phyloP scores from a whole-genome alignment of 1,140 invertebrate species.

The Drosophila jambulina region DNA sequence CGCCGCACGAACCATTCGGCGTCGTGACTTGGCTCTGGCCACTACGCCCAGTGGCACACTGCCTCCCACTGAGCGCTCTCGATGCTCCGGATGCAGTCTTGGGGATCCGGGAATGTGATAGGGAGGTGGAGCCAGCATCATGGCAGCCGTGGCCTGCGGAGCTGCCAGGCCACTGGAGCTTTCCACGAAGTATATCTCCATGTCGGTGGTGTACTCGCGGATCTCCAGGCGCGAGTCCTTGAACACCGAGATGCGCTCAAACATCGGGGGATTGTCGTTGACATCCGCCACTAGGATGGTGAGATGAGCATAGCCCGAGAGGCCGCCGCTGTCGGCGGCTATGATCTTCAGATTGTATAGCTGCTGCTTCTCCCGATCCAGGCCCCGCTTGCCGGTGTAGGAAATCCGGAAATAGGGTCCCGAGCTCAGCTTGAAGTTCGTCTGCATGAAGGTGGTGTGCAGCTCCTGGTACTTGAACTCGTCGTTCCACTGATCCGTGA shows the following conservation, averaged over 20 bases:
- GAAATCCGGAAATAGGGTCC: slow-evolving; percentile 74
- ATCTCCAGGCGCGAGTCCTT: slow-evolving; percentile 89
- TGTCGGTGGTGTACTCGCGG: slow-evolving; percentile 87
- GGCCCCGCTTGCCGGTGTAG: slow-evolving; percentile 86
- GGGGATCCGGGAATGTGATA: slow-evolving; percentile 80
- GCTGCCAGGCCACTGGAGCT: slow-evolving; percentile 63
- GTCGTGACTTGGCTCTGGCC: slow-evolving; percentile 51
- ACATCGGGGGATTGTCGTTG: slow-evolving; percentile 93
- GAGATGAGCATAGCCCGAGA: slow-evolving; percentile 90
- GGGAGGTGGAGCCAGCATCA: slow-evolving; percentile 67
- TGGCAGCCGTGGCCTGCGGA: slow-evolving; percentile 70
- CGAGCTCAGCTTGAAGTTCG: slow-evolving; percentile 65
- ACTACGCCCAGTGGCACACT: slow-evolving; percentile 10
- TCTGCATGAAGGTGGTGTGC: slow-evolving; percentile 74
- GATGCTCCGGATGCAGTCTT: slow-evolving; percentile 46
- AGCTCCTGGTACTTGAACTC: slow-evolving; percentile 83
- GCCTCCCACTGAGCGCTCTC: slow-evolving; percentile 23
- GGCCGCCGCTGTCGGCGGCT: slow-evolving; percentile 91
- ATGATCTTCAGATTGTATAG: slow-evolving; percentile 90
- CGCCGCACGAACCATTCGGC: slow-evolving; percentile 41
- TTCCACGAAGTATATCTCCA: slow-evolving; percentile 86
- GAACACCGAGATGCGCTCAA: slow-evolving; percentile 89
- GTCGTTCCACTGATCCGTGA: slow-evolving; percentile 83
- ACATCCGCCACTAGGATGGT: slow-evolving; percentile 91
- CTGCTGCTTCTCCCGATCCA: slow-evolving; percentile 91